These are phyloP conservation scores for Volucella inanis DNA, from an alignment of 2,888 invertebrate species.

Conservation along the genomic window DNA sequence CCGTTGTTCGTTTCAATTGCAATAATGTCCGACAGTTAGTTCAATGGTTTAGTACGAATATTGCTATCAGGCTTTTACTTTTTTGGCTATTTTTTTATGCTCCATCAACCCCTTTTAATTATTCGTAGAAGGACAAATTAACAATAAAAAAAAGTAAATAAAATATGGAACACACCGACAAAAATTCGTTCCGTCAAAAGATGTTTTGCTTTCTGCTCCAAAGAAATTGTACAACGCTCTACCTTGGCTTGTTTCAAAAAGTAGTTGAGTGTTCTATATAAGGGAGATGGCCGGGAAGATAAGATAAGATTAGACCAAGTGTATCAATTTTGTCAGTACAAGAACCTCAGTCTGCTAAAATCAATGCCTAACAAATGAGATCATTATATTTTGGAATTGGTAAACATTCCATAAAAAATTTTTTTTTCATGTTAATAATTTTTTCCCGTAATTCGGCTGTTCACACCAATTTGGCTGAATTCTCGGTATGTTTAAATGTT, in stretches of 20 bases:
- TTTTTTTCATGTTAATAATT: slow-evolving; percentile 1
- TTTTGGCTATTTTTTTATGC: slow-evolving; percentile 12
- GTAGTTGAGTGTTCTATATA: slow-evolving; percentile 11
- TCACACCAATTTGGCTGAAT: no score
- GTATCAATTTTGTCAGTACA: slow-evolving; percentile 43
- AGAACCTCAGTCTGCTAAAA: slow-evolving; percentile 20
- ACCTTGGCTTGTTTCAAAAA: slow-evolving; percentile 15
- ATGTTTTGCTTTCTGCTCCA: slow-evolving; percentile 39
- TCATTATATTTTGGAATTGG: slow-evolving; percentile 40
- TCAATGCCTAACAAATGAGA: slow-evolving; percentile 48
- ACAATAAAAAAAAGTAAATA: slow-evolving; percentile 40
- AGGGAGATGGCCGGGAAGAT: slow-evolving; percentile 31
- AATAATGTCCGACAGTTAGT: slow-evolving; percentile 19
- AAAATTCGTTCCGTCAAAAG: slow-evolving; percentile 64
- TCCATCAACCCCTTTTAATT: slow-evolving; percentile 23
- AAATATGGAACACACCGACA: slow-evolving; percentile 24
- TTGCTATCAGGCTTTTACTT: slow-evolving; percentile 4
- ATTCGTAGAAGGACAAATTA: no score
- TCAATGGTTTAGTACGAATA: not conserved
- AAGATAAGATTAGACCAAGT: slow-evolving; percentile 50
- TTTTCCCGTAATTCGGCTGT: not conserved
- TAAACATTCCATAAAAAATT: slow-evolving; percentile 16
- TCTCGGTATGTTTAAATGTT: no score
- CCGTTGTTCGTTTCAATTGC: slow-evolving; percentile 52
- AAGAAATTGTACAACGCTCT: slow-evolving; percentile 21